Base-by-base conservation (phyloP, 2,888 invertebrate species). In the Monochamus alternatus region DNA sequence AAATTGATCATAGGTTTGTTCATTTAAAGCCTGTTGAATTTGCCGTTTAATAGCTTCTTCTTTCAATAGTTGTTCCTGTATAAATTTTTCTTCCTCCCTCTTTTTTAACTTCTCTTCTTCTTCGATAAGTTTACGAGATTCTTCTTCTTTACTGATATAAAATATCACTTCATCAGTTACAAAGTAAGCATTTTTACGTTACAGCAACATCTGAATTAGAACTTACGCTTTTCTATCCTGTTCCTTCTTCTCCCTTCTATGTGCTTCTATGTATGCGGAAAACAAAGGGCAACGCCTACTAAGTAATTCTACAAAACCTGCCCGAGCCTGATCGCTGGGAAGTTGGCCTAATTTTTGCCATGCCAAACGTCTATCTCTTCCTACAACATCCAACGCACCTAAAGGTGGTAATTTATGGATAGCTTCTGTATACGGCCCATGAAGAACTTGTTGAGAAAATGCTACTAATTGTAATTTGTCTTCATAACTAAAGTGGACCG, bases 1-100 rank as follows among this genome's bases (percentile, higher is more conserved):
- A 87, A 97, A 97, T 87, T 98, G 97, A 80, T 93, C 92, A 88
- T 95, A 98, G 0, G 97, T 97, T 89, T 97, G 97, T 85, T 97
- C 96, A 89, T 99, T 99, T 14, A 99, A 91, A 2, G 98, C 98
- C 87, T 98, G 97, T 89, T 99, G 97, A 86, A 99, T 96, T 89
- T 96, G 95, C 82, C 95, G 91, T 79, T 94, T 93, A 85, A 82
- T 92, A 85, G 93, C 91, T 84, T 93, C 92, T 83, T 92, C 91
- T 84, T 92, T 92, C 82, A 92, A 91, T 64, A 93, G 88, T 82
- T 92, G 91, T 81, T 92, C 92, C 80, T 91, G 91, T 78, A 92
- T 90, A 82, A 93, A 90, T 85, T 92, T 92, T 84, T 93, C 92
- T 85, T 94, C 93, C 79, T 93, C 93, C 79, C 92, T 89, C 77